Conservation (phyloP, 2,797 vertebrate genomes). For the Sebastes vulpes region DNA sequence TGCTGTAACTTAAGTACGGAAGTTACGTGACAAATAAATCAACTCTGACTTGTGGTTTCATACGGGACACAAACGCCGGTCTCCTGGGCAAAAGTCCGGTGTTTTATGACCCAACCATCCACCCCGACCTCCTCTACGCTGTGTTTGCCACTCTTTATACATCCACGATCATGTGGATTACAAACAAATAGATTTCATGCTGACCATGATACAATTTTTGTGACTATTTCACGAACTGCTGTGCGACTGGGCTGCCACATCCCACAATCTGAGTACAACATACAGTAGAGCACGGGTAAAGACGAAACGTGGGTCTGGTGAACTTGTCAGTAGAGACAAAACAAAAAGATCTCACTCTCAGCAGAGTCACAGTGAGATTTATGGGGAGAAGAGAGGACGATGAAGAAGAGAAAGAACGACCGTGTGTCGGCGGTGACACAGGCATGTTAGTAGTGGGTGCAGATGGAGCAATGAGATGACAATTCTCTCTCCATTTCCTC, state of each 20-base stretch:
- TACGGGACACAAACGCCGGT: no score
- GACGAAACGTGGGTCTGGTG: not conserved
- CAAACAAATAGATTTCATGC: no score
- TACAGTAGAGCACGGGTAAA: not conserved
- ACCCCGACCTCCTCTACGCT: fast-evolving
- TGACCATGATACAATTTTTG: no score
- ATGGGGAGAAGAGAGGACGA: not conserved
- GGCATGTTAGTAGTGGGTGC: conserved; percentile 13
- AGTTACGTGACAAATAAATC: no score
- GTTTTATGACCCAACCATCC: no score
- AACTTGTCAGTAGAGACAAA: not conserved
- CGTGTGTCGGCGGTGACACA: conserved; percentile 29
- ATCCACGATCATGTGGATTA: no score
- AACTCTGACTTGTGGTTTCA: no score
- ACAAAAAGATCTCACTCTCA: not conserved
- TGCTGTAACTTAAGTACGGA: no score
- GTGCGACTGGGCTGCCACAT: not conserved
- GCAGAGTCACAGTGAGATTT: not conserved
- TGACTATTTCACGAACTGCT: not conserved
- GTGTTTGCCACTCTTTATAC: no score
- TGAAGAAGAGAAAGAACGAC: not conserved
- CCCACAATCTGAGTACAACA: not conserved
- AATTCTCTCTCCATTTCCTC: conserved; percentile 56
- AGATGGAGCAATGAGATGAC: conserved; percentile 53
- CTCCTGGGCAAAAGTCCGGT: fast-evolving